Evolutionary conservation across 2,888 invertebrate genomes (phyloP).

Genomic region (Cryptus viduatorius): DNA sequence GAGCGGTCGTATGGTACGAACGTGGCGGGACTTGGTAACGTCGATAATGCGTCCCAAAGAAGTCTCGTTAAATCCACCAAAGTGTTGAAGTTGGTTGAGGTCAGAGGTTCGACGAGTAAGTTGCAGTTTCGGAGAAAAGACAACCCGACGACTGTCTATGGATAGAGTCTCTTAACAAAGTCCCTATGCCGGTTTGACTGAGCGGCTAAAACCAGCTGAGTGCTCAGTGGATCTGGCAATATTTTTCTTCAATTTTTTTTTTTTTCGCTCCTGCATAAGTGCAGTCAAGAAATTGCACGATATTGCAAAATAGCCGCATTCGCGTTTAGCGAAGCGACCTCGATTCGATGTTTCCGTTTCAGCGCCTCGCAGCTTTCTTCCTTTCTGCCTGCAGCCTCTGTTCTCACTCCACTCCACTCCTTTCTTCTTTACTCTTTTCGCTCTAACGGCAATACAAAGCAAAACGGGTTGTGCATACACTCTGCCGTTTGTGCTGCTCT

Average conservation of each 20-base stretch:
- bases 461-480: background rate
- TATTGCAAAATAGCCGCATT: conserved; percentile 50
- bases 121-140: conserved; percentile 1
- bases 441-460: background rate
- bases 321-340: conserved; percentile 37
- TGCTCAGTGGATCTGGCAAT: background rate
- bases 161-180: background rate
- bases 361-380: background rate
- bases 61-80: conserved; percentile 69
- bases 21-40: conserved; percentile 67
- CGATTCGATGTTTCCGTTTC: conserved; percentile 8
- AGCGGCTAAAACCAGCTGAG: background rate
- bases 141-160: background rate
- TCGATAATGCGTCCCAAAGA: conserved; percentile 68
- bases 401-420: conserved; percentile 1
- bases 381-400: conserved; percentile 9
- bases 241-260: background rate
- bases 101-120: conserved; percentile 57
- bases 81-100: conserved; percentile 69
- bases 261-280: background rate
- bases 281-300: conserved; percentile 43
- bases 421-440: background rate
- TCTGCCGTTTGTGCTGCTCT: background rate
- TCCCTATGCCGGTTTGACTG: background rate
- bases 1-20: conserved; percentile 67